These are phyloP conservation scores for Scalopus aquaticus DNA, from an alignment of 2,113 vertebrate genomes.

Conservation along the genomic window DNA sequence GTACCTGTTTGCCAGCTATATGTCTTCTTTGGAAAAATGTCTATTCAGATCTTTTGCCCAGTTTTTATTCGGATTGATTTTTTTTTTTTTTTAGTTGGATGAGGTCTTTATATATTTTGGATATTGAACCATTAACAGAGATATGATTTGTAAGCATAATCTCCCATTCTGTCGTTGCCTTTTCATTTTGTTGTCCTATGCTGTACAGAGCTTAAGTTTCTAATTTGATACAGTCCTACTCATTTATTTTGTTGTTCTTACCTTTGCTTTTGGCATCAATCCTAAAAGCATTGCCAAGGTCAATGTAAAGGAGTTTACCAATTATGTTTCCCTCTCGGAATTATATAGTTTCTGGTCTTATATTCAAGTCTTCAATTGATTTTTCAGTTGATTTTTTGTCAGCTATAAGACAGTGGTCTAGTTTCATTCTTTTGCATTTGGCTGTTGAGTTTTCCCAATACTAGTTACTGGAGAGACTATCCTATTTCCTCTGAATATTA, in stretches of 20 bases:
- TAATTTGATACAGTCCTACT: neutral
- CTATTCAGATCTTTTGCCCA: neutral
- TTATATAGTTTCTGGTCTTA: neutral
- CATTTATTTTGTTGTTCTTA: neutral
- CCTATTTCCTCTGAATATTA: neutral
- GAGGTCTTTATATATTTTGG: neutral
- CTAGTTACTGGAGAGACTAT: neutral
- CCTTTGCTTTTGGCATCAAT: neutral
- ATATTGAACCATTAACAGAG: neutral
- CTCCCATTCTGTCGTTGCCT: neutral
- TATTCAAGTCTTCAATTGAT: neutral
- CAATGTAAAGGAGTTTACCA: neutral
- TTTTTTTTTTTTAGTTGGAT: neutral
- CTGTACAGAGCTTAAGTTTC: neutral
- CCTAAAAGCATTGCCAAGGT: neutral
- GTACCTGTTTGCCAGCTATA: neutral
- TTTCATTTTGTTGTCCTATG: neutral
- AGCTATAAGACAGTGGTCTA: neutral
- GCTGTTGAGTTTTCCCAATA: neutral
- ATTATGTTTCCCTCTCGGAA: neutral
- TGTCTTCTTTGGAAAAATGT: neutral
- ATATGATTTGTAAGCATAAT: neutral
- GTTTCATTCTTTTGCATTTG: neutral
- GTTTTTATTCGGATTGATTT: neutral
- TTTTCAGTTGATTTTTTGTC: neutral